phyloP scores from a whole-genome alignment of 2,797 vertebrate genomes.

The Eulemur mongoz region DNA sequence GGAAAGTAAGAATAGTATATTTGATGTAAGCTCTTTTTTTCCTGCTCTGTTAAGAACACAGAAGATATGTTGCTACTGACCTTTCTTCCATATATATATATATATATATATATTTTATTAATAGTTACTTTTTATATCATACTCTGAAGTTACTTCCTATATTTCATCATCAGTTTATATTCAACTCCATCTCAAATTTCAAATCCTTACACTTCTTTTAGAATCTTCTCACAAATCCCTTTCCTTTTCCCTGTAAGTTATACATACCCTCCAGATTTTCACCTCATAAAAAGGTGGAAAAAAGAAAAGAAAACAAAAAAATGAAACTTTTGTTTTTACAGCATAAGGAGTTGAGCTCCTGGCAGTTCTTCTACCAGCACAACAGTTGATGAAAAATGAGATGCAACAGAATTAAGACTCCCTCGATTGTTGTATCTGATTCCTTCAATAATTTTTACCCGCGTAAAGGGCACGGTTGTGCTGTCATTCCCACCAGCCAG shows the following conservation, averaged over 20 bases:
- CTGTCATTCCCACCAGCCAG: background rate
- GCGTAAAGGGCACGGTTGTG: background rate
- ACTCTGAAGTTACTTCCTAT: background rate
- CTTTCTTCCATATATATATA: background rate
- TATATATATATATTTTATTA: background rate
- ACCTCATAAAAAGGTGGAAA: background rate
- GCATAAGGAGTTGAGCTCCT: background rate
- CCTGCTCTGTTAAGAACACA: background rate
- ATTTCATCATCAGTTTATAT: background rate
- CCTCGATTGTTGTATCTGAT: background rate
- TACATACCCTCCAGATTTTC: background rate
- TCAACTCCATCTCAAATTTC: background rate
- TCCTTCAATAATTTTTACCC: background rate
- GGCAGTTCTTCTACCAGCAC: background rate
- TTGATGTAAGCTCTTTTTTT: background rate
- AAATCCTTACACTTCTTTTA: background rate
- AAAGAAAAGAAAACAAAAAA: background rate
- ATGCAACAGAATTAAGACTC: background rate
- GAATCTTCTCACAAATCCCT: conserved; percentile 1
- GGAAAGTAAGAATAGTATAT: background rate
- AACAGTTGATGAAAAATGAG: background rate
- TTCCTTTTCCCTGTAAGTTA: background rate
- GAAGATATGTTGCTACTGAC: background rate
- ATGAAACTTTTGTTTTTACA: background rate
- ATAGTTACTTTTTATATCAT: background rate